Base-by-base conservation (phyloP, 2,797 vertebrate species). In the Corythornis leucogaster region DNA sequence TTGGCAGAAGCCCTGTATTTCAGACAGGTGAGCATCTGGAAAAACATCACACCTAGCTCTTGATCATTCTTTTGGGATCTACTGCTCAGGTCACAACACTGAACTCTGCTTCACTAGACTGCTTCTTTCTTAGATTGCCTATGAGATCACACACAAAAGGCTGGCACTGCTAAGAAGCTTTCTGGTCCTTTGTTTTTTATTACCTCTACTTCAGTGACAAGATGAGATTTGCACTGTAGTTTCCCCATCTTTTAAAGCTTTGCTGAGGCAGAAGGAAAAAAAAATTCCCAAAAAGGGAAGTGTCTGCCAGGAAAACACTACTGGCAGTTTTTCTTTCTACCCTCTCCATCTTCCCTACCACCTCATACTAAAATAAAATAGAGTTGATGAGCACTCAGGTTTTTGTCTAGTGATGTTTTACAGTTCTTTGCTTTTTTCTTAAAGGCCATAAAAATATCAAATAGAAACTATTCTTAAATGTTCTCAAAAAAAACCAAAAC, bases 1-100 rank as follows among this genome's bases (percentile, higher is more conserved):
- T 99, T 86, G 98, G 98, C 97, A 96, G 97, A 97, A 99, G 98
- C 89, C 98, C 99, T 40, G 96, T 96, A 80, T 98, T 98, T 85
- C 97, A 95, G 78, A 87, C 96, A 97, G 97, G 98, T 98, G 69
- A 94, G 96, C 83, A 94, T 94, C 54, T 82, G 68, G 35, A 55
- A 79, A 43, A 67, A 33, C 30, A 73, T 16, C 15, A 12, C 30
- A 35, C 35, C 31, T 28, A 50, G 24, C 51, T 74, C 22, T 75
- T 31, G 30, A 22, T 70, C 5, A 1, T 80, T 80, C 25, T 51
- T 59, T 57, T 35, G 64, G 74, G 24, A 28, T 77, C 66, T 70
- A 1, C 13, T 71, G 22, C n/a, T 80, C 35, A 48, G n/a, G 53
- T 66, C 31, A n/a, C 50, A 4, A 6, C 0, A 2, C 14, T 82